phyloP scores from a whole-genome alignment of 2,113 vertebrate genomes.

The Daphoenositta chrysoptera region DNA sequence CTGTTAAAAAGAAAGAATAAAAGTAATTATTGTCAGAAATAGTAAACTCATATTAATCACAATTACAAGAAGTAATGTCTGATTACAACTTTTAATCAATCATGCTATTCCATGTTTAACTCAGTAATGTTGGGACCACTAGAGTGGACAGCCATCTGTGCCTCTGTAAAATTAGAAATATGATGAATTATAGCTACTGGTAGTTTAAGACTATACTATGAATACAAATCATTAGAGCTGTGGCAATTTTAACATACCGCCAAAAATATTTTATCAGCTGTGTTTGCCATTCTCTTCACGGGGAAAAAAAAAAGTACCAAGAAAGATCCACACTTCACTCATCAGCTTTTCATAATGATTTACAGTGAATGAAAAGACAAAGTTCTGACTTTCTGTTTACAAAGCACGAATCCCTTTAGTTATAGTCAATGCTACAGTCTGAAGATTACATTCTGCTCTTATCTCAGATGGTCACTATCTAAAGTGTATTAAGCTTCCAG shows the following conservation, averaged over 20 bases:
- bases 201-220: constrained; percentile 7
- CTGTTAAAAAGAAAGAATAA: background rate
- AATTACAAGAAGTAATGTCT: constrained; percentile 56
- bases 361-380: background rate
- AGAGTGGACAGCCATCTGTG: constrained; percentile 69
- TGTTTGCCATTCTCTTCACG: background rate
- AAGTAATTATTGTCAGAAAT: constrained; percentile 50
- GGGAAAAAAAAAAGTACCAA: background rate
- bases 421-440: background rate
- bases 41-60: constrained; percentile 62
- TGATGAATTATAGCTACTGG: constrained; percentile 58
- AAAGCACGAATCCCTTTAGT: background rate
- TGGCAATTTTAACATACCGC: background rate
- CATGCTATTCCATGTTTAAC: constrained; percentile 49
- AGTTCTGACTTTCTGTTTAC: background rate
- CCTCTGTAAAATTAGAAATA: constrained; percentile 64
- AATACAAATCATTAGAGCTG: constrained; percentile 38
- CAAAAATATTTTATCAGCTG: background rate
- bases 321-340: background rate
- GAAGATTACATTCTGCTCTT: background rate
- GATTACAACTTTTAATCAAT: constrained; percentile 63
- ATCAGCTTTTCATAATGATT: background rate
- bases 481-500: background rate
- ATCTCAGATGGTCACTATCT: background rate
- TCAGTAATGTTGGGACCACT: constrained; percentile 41